Evolutionary conservation across 2,888 invertebrate species (phyloP).

Genomic region (Coremacera marginata): DNA sequence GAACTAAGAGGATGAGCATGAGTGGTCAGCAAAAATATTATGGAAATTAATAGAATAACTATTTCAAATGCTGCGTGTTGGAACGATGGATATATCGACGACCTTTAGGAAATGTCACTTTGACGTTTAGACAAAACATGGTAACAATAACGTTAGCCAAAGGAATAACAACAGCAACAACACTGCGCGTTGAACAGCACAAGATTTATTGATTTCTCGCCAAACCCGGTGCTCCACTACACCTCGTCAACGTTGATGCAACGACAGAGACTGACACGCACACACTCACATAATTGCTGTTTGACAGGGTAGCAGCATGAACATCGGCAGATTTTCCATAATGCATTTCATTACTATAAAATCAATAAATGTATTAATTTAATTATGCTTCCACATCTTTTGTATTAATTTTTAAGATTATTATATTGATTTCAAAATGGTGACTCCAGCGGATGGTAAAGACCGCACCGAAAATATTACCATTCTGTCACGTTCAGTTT

Average conservation of each 20-base stretch:
- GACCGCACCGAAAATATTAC: background rate
- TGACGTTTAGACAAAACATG: background rate
- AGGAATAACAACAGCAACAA: background rate
- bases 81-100: background rate
- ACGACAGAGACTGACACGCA: no score
- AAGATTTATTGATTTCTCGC: conserved; percentile 57
- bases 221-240: conserved; percentile 18
- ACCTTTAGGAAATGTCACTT: conserved; percentile 14
- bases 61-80: background rate
- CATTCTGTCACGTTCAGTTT: conserved; percentile 13
- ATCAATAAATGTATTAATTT: background rate
- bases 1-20: background rate
- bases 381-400: background rate
- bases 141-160: background rate
- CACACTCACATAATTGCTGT: no score
- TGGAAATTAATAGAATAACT: background rate
- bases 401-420: background rate
- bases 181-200: conserved; percentile 14
- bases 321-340: background rate
- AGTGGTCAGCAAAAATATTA: background rate
- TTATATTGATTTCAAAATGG: conserved; percentile 34
- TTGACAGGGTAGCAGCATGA: no score
- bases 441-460: conserved; percentile 21
- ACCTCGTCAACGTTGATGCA: no score
- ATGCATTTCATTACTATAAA: background rate